Base-by-base conservation (phyloP, 2,797 vertebrate genomes). In the Melanotaenia parkinsoni region DNA sequence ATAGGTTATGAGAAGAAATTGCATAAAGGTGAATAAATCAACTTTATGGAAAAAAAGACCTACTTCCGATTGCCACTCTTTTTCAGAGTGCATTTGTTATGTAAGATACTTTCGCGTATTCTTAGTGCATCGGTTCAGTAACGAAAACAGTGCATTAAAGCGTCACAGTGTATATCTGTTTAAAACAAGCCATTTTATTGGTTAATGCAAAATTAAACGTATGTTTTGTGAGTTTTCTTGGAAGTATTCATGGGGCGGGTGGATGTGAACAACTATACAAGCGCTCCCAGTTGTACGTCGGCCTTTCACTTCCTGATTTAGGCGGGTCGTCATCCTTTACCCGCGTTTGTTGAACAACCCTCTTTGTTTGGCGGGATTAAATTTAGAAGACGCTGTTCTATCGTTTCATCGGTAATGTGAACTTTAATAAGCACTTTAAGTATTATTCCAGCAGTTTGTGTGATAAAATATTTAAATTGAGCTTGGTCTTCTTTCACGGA, bases 341-440 rank as follows among this genome's bases (percentile, higher is more conserved):
- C 87, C 91, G 91, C 87, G 88, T 82, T 79, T 38, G 79, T 88
- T 78, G 73, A 87, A 89, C 81, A 67, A 0, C 58, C 56, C 63
- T 22, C 35, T 64, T 70, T 58, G 81, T 88, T 93, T 91, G 90
- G 92, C 92, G 91, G 90, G 87, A 79, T 43, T 75, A 5, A 57
- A 4, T 9, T 5, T 3, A 26, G 24, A 37, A 57, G n/a, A 45
- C n/a, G 30, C 28, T 0, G 0, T n/a, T 9, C 0, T 1, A 6
- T 6, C 57, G 4, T 30, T 8, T 40, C 8, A 22, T 32, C 47
- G 87, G 90, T 92, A 88, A 86, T n/a, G 16, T 51, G 18, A 16
- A 1, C 3, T 43, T 5, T 47, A 20, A 43, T n/a, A 28, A 24
- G 20, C 0, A 1, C 0, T 38, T 7, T 45, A 30, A n/a, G n/a